Base-by-base conservation (phyloP, 2,113 vertebrate species). In the Copsychus sechellarum region DNA sequence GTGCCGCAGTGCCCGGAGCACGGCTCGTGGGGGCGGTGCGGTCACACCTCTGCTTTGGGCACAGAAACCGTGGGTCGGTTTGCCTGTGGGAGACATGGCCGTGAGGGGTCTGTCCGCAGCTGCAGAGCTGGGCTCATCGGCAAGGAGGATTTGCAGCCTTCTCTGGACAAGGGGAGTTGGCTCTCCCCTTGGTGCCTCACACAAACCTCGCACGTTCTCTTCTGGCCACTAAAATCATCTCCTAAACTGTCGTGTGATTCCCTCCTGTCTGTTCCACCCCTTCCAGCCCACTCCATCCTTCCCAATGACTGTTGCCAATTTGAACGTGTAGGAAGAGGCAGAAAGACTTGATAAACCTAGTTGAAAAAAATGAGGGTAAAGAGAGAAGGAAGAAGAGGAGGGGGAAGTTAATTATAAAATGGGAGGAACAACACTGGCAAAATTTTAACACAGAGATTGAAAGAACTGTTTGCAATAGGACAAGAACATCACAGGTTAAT, bases 201-300 rank as follows among this genome's bases (percentile, higher is more conserved):
- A 11, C 17, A 26, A 54, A 19, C 9, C 42, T 64, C 33, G 19
- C 34, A 8, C 10, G 6, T 11, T 14, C 26, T 56, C 24, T 33
- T 54, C 42, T 20, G 16, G 24, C 33, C 11, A 3, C 29, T 77
- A 13, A 24, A 53, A 42, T 36, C 0, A n/a, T 6, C 6, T 71
- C 45, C 24, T 2, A 14, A 5, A 5, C 24, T 34, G 36, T 22
- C 3, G 6, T 2, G 16, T 8, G 13, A 20, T 28, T 36, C 18
- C 13, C 21, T 5, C 14, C 3, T 5, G 3, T 8, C 13, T 58
- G 5, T 42, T 42, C 20, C 0, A 0, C 23, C 33, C 23, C 19
- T 66, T 26, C 10, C 7, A 24, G 4, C 3, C 5, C 29, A 3
- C 2, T 1, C 7, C 5, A 2, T 10, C 16, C 6, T 8, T 20